These are phyloP conservation scores for Nerophis ophidion DNA, from an alignment of 2,113 vertebrate species.

Conservation along the genomic window DNA sequence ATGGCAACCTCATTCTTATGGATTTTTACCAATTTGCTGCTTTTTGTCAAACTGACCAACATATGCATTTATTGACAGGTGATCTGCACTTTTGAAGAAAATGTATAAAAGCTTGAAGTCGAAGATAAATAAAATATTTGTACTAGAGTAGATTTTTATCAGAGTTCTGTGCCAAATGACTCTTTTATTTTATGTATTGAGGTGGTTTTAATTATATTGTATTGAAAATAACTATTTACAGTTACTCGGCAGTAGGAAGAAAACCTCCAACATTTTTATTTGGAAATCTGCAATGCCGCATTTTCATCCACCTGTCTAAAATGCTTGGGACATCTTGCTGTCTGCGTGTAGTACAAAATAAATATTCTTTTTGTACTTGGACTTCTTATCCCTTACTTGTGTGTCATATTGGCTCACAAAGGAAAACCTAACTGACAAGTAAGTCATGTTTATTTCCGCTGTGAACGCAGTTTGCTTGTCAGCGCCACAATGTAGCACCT, in stretches of 20 bases:
- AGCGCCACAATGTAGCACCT: neutral
- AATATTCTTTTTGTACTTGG: constrained; percentile 38
- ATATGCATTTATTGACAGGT: neutral
- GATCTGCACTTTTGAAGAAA: neutral
- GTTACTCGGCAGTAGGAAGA: neutral
- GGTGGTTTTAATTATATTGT: constrained; percentile 1
- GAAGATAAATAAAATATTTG: constrained; percentile 6
- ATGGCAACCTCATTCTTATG: neutral
- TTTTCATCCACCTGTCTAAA: constrained; percentile 5
- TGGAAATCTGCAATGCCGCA: neutral
- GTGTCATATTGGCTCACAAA: neutral
- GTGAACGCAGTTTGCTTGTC: neutral
- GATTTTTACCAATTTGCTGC: neutral
- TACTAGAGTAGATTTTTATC: neutral
- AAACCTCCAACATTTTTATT: constrained; percentile 12
- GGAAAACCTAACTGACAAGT: neutral
- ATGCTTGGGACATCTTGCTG: neutral
- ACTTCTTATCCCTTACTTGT: neutral
- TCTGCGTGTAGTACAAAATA: constrained; percentile 22
- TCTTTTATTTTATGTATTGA: constrained; percentile 19
- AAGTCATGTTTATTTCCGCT: neutral
- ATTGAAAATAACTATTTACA: constrained; percentile 2
- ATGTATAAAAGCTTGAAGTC: neutral
- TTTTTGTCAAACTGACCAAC: neutral
- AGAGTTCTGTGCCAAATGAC: constrained; percentile 31